Conservation (phyloP, 2,797 vertebrate species). For the Eulemur coronatus region DNA sequence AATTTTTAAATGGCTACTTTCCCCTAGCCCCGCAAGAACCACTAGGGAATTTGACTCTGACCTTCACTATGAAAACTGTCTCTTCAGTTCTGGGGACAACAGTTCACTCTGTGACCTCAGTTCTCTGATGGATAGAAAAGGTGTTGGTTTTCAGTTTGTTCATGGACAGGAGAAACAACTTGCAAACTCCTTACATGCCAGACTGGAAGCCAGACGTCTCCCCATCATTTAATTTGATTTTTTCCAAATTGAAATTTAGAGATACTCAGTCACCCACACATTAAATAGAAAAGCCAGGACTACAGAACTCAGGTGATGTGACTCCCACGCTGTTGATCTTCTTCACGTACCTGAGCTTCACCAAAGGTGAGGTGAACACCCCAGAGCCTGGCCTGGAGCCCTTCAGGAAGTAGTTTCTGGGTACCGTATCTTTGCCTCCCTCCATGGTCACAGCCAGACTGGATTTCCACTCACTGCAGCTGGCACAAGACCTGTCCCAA, state of each 20-base stretch:
- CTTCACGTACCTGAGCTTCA: not conserved
- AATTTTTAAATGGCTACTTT: not conserved
- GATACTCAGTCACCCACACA: not conserved
- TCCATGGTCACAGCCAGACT: not conserved
- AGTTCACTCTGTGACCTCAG: not conserved
- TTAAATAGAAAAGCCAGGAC: not conserved
- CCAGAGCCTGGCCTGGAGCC: not conserved
- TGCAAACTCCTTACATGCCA: not conserved
- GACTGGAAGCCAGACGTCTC: not conserved
- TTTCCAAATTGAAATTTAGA: not conserved
- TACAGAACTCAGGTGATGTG: not conserved
- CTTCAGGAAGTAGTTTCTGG: not conserved
- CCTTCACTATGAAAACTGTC: not conserved
- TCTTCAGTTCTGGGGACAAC: not conserved
- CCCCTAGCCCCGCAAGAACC: too few relatives aligned
- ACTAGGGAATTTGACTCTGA: not conserved
- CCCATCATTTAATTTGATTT: not conserved
- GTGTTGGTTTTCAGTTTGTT: not conserved
- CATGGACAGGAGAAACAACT: not conserved
- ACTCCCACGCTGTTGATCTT: not conserved
- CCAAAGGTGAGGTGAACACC: not conserved
- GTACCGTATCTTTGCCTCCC: not conserved
- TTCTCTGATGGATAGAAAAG: not conserved
- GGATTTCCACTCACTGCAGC: not conserved
- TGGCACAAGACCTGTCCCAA: not conserved